These are phyloP conservation scores for Odontocolon sp. DNA, from an alignment of 2,888 invertebrate species.

Conservation along the genomic window DNA sequence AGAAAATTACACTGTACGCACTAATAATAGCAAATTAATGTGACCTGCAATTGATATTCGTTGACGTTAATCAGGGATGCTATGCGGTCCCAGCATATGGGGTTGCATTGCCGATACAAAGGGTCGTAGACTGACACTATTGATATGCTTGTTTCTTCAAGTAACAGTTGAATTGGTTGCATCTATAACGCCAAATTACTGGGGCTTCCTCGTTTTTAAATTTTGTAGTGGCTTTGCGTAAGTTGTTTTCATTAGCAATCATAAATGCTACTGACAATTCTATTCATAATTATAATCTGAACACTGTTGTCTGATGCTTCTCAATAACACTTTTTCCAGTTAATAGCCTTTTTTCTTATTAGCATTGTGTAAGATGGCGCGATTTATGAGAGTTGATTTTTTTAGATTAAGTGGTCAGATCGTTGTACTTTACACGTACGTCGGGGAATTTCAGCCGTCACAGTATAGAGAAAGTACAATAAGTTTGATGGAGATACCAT, in stretches of 20 bases:
- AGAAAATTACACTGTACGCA: too few species aligned
- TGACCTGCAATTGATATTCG: constrained; percentile 4
- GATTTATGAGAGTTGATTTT: too few species aligned
- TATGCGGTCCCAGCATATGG: constrained; percentile 88
- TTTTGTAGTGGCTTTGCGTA: constrained; percentile 85
- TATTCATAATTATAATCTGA: background rate
- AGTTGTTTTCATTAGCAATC: constrained; percentile 56
- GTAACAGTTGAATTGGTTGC: constrained; percentile 84
- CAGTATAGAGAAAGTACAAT: constrained; percentile 89
- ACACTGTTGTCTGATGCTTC: too few species aligned
- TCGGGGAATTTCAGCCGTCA: constrained; percentile 90
- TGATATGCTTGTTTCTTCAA: constrained; percentile 84
- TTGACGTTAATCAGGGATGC: constrained; percentile 83
- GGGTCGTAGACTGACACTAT: constrained; percentile 85
- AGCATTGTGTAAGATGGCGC: too few species aligned
- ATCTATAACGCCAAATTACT: constrained; percentile 83
- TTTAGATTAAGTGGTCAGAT: constrained; percentile 89
- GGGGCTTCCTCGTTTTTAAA: constrained; percentile 84
- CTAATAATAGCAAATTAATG: too few species aligned
- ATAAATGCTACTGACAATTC: background rate
- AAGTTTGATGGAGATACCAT: constrained; percentile 92
- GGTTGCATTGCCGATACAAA: constrained; percentile 86
- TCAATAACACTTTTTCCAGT: too few species aligned
- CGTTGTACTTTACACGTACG: constrained; percentile 90
- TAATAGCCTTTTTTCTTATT: too few species aligned